Evolutionary conservation across 2,797 vertebrate species (phyloP).

Genomic region (Silurus lanzhouensis): DNA sequence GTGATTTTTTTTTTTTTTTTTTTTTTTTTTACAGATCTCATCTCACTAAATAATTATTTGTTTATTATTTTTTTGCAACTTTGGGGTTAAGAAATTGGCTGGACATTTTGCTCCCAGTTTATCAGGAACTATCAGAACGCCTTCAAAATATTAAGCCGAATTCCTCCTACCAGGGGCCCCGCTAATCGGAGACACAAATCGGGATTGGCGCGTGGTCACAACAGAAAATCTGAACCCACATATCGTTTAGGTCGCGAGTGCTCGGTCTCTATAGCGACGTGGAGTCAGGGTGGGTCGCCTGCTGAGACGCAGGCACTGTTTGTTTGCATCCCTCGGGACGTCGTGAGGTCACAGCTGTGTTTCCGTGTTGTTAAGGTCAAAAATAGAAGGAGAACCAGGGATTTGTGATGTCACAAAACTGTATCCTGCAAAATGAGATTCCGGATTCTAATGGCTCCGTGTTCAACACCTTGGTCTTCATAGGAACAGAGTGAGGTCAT

Average conservation of each 20-base stretch:
- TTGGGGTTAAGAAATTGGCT: background rate
- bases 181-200: background rate
- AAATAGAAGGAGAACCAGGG: background rate
- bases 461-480: constrained; percentile 13
- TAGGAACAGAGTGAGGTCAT: constrained; percentile 43
- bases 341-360: constrained; percentile 46
- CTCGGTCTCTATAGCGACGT: constrained; percentile 46
- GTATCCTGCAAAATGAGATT: background rate
- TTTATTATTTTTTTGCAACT: background rate
- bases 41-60: background rate
- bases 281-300: constrained; percentile 44
- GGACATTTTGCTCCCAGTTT: background rate
- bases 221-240: constrained; percentile 33
- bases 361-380: constrained; percentile 31
- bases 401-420: background rate
- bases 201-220: constrained; percentile 11
- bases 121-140: background rate
- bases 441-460: background rate
- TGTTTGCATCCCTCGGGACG: constrained; percentile 18
- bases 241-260: constrained; percentile 42
- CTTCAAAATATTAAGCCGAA: background rate
- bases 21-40: background rate
- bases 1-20: background rate
- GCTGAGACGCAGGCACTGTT: constrained; percentile 29
- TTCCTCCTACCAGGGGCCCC: background rate